Conservation (phyloP, 2,888 invertebrate genomes). For the Coecobrya sp. region DNA sequence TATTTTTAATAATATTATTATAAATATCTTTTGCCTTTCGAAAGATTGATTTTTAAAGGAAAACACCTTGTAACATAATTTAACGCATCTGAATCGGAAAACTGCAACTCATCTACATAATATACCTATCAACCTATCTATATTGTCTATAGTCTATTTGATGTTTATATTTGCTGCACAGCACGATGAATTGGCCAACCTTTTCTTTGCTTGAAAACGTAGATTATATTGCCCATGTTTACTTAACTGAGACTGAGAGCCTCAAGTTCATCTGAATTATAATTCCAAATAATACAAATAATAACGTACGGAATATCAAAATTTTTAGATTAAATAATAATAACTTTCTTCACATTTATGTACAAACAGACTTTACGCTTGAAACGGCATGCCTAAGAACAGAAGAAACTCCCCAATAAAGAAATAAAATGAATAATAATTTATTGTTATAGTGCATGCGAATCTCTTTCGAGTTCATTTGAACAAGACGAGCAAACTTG, state of each 20-base stretch:
- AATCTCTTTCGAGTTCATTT: constrained; percentile 43
- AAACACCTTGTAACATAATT: neutral
- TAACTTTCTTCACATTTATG: constrained; percentile 27
- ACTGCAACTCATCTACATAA: no score
- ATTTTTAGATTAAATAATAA: constrained; percentile 25
- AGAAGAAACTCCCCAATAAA: neutral
- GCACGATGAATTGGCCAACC: no score
- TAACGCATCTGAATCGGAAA: constrained; percentile 4
- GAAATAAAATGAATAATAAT: neutral
- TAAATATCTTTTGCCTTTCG: neutral
- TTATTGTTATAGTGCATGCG: neutral
- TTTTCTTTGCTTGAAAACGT: no score
- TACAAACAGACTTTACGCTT: constrained; percentile 20
- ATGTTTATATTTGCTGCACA: no score
- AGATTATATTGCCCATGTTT: no score
- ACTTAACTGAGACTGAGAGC: no score
- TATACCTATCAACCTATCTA: no score
- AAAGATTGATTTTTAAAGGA: neutral
- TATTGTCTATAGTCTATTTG: no score
- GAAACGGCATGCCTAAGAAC: neutral
- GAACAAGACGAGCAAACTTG: neutral
- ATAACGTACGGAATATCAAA: neutral
- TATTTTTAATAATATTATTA: no score
- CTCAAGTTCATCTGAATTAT: neutral
- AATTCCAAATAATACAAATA: neutral